phyloP scores from a whole-genome alignment of 92 coral and sea anemone genomes.

The Epizoanthus scotinus region DNA sequence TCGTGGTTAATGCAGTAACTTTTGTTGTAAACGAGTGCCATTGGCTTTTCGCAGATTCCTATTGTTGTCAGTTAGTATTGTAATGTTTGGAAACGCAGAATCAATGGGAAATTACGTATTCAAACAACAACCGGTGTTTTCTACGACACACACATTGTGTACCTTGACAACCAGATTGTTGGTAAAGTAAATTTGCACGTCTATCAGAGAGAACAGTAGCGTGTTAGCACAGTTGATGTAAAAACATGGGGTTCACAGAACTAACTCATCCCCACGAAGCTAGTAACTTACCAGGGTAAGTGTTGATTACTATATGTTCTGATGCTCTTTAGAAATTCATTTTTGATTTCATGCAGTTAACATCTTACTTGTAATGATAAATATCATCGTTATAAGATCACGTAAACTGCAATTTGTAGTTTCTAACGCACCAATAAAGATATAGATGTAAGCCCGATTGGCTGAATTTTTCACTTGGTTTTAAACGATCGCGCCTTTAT shows the following conservation, averaged over 20 bases:
- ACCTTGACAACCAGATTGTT: constrained; percentile 74
- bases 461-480: no score
- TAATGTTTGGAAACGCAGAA: constrained; percentile 54
- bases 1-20: constrained; percentile 1
- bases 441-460: not conserved
- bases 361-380: not conserved
- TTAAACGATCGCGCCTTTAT: no score
- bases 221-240: constrained; percentile 2
- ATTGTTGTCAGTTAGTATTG: constrained; percentile 25
- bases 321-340: not conserved
- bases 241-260: constrained; percentile 89
- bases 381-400: not conserved
- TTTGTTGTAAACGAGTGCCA: constrained; percentile 7
- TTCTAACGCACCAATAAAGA: not conserved
- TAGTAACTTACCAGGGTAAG: constrained; percentile 97
- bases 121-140: constrained; percentile 43
- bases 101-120: constrained; percentile 51
- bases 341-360: not conserved
- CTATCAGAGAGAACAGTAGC: constrained; percentile 28
- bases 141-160: constrained; percentile 63
- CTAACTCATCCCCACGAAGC: constrained; percentile 88
- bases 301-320: constrained; percentile 3
- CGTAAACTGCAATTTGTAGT: constrained; percentile 2
- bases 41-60: constrained; percentile 32
- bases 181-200: constrained; percentile 46